These are phyloP conservation scores for Drosophila tristis DNA, from an alignment of 1,140 invertebrate species.

Conservation along the genomic window DNA sequence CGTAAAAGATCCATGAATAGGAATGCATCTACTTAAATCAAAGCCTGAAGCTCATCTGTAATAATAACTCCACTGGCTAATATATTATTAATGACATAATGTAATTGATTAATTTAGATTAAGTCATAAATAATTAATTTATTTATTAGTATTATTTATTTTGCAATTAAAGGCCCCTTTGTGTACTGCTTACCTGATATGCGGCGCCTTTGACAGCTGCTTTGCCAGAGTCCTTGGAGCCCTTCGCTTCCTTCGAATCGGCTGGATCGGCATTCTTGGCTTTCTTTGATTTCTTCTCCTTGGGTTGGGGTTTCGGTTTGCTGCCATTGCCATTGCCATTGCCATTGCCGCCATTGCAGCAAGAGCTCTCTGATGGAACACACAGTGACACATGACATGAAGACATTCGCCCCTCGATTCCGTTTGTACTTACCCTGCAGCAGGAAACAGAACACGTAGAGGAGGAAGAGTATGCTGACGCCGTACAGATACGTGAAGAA, in stretches of 20 bases:
- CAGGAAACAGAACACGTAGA: conserved; percentile 98
- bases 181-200: conserved; percentile 86
- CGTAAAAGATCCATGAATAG: too few species aligned
- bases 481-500: conserved; percentile 99
- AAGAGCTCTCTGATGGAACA: conserved; percentile 88
- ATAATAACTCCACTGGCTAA: too few species aligned
- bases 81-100: too few species aligned
- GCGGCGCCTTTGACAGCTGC: conserved; percentile 85
- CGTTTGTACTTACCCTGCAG: conserved; percentile 88
- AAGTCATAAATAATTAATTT: too few species aligned
- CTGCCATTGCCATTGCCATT: conserved; percentile 70
- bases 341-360: conserved; percentile 86
- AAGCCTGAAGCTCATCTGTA: too few species aligned
- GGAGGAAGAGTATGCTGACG: conserved; percentile 96
- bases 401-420: too few species aligned
- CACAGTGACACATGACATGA: neutral
- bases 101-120: too few species aligned
- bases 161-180: too few species aligned
- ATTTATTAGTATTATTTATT: too few species aligned
- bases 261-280: conserved; percentile 86
- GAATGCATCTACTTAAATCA: too few species aligned
- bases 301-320: conserved; percentile 88
- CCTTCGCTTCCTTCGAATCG: conserved; percentile 85
- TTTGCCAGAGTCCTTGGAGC: conserved; percentile 86
- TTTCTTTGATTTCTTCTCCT: conserved; percentile 91